Conservation (phyloP, 2,888 invertebrate genomes). For the Aphrophora alni region DNA sequence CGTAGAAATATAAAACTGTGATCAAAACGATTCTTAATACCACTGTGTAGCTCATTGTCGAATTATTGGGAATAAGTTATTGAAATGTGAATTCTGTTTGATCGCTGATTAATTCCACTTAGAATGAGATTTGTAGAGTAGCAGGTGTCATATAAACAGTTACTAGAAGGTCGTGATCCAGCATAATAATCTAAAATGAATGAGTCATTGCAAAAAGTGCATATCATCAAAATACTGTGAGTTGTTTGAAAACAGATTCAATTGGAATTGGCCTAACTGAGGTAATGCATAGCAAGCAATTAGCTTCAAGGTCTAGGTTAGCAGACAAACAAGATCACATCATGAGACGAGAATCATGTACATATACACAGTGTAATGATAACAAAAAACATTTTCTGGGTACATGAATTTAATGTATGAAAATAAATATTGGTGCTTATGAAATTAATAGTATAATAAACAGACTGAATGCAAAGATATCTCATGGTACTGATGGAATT, state of each 20-base stretch:
- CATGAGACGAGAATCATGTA: too few relatives aligned
- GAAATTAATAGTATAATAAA: too few relatives aligned
- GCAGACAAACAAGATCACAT: neutral
- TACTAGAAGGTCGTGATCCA: neutral
- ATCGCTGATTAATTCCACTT: too few relatives aligned
- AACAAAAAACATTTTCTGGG: too few relatives aligned
- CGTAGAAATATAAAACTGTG: neutral
- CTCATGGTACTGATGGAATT: too few relatives aligned
- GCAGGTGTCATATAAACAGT: neutral
- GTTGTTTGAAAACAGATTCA: neutral
- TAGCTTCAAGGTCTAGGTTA: neutral
- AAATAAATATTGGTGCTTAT: too few relatives aligned
- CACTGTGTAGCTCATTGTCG: neutral
- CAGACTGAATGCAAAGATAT: too few relatives aligned
- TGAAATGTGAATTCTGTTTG: neutral
- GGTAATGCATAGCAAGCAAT: neutral
- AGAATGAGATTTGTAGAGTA: neutral
- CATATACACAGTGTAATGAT: too few relatives aligned
- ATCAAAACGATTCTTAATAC: neutral
- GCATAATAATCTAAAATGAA: neutral
- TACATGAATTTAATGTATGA: too few relatives aligned
- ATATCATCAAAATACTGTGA: neutral
- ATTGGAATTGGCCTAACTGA: neutral
- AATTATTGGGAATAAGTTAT: neutral
- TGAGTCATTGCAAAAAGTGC: neutral